phyloP scores from a whole-genome alignment of 2,797 vertebrate genomes.

The Pagetopsis macropterus region DNA sequence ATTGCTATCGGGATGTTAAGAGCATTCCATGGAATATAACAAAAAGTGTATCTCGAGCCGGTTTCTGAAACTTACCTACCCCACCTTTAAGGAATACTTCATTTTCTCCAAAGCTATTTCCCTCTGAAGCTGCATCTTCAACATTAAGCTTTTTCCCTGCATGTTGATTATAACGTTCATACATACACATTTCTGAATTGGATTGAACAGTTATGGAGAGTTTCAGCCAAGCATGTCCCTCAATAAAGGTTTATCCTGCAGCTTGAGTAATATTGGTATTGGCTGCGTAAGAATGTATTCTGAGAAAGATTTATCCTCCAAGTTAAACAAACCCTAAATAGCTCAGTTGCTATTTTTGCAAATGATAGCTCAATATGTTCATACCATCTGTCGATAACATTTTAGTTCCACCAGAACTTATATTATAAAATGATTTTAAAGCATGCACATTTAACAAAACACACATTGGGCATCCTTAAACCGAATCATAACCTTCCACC shows the following conservation, averaged over 20 bases:
- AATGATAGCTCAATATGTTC: background rate
- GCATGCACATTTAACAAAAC: background rate
- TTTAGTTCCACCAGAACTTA: background rate
- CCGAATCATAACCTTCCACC: background rate
- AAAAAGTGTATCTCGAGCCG: too few relatives aligned
- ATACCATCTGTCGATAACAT: background rate
- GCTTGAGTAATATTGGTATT: background rate
- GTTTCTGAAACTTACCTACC: too few relatives aligned
- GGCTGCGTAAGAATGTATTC: too few relatives aligned
- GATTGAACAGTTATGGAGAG: background rate
- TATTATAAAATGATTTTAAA: background rate
- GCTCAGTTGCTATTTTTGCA: background rate
- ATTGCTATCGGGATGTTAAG: too few relatives aligned
- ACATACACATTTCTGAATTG: background rate
- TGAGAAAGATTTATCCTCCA: constrained; percentile 1
- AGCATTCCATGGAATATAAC: too few relatives aligned
- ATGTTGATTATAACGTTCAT: background rate
- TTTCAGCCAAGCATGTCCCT: background rate
- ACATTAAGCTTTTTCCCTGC: background rate
- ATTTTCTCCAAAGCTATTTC: background rate
- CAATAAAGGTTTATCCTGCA: background rate
- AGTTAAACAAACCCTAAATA: background rate
- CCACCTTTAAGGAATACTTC: background rate
- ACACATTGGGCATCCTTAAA: background rate
- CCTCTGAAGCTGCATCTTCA: background rate